A percentile compares a stretch with the other conserved stretches of the same genome.
Evolutionary conservation across 2,113 vertebrate species (phyloP).

Genomic region (Periophthalmus modestus): DNA sequence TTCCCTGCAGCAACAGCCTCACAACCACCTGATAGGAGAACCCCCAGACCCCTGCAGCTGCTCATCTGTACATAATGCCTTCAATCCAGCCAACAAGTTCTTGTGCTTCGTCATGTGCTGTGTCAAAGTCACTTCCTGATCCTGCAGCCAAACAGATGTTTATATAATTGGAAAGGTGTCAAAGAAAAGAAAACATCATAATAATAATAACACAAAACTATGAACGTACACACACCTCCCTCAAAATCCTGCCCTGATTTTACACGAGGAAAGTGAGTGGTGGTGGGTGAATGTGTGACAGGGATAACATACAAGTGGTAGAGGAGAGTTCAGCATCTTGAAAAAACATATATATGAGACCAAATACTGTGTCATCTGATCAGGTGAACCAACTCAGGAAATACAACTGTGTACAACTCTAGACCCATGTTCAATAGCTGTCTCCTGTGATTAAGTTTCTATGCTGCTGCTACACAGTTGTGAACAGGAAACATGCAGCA

Average conservation of each 20-base stretch:
- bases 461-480: constrained; percentile 13
- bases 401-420: neutral
- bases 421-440: neutral
- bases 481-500: constrained; percentile 2
- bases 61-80: neutral
- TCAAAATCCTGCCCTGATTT: neutral
- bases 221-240: neutral
- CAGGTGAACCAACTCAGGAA: constrained; percentile 42
- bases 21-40: neutral
- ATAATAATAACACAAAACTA: neutral
- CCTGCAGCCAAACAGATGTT: neutral
- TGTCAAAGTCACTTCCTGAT: neutral
- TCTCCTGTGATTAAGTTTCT: neutral
- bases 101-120: neutral
- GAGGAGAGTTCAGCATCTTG: constrained; percentile 13
- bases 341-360: neutral
- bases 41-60: constrained; percentile 5
- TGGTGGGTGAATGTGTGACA: constrained; percentile 52
- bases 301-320: constrained; percentile 27
- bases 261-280: constrained; percentile 51
- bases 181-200: neutral
- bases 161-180: neutral
- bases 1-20: constrained; percentile 19
- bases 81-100: constrained; percentile 9
- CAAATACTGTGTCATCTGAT: neutral